Conservation (phyloP, 2,113 vertebrate species). For the Tychaedon coryphoeus region DNA sequence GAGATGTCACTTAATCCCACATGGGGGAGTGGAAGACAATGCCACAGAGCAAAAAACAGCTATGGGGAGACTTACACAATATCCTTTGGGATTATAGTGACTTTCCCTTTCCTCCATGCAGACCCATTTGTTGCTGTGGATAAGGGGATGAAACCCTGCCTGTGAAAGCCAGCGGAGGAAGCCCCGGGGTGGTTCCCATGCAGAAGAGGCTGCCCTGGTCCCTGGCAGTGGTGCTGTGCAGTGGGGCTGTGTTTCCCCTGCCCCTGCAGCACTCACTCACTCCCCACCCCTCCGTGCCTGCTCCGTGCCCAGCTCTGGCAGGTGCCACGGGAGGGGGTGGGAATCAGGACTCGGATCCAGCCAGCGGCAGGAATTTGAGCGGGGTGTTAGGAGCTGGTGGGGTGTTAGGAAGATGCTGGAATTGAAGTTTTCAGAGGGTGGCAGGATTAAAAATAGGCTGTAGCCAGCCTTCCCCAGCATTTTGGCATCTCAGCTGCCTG, state of each 20-base stretch:
- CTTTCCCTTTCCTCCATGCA: background rate
- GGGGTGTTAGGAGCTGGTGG: background rate
- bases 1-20: background rate
- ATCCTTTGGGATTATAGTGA: background rate
- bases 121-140: background rate
- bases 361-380: rapidly evolving
- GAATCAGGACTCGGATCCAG: background rate
- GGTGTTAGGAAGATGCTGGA: background rate
- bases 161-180: background rate
- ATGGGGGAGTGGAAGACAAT: background rate
- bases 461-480: background rate
- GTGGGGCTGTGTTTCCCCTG: background rate
- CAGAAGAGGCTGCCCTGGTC: background rate
- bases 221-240: background rate
- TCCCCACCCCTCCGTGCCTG: background rate
- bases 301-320: background rate
- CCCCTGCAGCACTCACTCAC: background rate
- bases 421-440: background rate
- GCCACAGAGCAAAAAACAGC: background rate
- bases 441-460: constrained; percentile 17
- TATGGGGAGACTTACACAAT: background rate
- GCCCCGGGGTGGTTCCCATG: background rate
- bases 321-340: background rate
- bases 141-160: background rate
- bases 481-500: background rate